Base-by-base conservation (phyloP, 2,888 invertebrate species). In the Meliscaeva auricollis region DNA sequence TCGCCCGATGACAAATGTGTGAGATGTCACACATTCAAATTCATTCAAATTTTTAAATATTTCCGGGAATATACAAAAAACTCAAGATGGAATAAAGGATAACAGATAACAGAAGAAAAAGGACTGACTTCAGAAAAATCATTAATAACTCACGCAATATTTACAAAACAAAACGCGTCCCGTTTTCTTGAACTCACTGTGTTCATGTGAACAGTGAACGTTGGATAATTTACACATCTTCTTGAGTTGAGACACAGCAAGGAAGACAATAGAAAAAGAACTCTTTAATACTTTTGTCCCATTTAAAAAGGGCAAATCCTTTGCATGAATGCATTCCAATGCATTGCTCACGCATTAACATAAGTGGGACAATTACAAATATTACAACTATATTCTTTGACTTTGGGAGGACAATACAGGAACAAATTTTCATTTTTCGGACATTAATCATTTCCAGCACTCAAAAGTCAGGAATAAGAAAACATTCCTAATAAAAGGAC, bases 131-230 rank as follows among this genome's bases (percentile, higher is more conserved):
- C 88, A 88, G 87, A 70, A 77, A 87, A 58, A 81, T 89, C 90
- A 91, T 91, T 91, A 90, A 91, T 91, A 90, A 91, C 89, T 88
- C 89, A 91, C 91, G 91, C 91, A 91, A 91, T 91, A 91, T 91
- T 91, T 91, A 91, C 91, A 91, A 91, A 91, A 91, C 91, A 91
- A 91, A 85, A 91, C 90, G 91, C 89, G 90, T 91, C 88, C 90
- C 46, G 46, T 38, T 41, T 75, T 44, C 48, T 58, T 69, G 54
- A 9, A 46, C 6, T 58, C n/a, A 32, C 73, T 56, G 44, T 83
- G 11, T 41, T 52, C 30, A 64, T 48, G 50, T 35, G 66, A 66
- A 66, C 35, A 66, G 22, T 17, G 32, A 68, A n/a, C 72, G 54
- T n/a, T 22, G 22, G 20, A 56, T 46, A 38, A 32, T 50, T 60